Evolutionary conservation across 2,113 vertebrate genomes (phyloP).

Genomic region (Hymenochirus boettgeri): DNA sequence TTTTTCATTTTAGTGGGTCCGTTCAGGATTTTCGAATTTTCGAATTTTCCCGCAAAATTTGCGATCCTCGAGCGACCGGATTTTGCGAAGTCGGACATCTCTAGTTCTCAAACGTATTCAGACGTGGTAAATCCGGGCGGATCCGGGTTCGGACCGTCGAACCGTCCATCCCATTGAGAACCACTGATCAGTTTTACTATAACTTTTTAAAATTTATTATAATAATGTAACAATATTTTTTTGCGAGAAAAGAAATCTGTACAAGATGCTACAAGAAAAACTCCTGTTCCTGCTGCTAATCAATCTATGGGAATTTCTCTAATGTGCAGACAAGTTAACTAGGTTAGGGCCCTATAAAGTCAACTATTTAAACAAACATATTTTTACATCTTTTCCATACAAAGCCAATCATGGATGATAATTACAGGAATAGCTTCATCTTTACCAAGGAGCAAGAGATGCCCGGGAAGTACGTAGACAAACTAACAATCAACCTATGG

Average conservation of each 20-base stretch:
- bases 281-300: conserved; percentile 29
- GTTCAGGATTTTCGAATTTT: too few species aligned
- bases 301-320: conserved; percentile 21
- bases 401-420: conserved; percentile 68
- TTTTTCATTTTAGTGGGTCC: too few species aligned
- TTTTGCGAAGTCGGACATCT: too few species aligned
- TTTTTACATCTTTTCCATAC: not conserved
- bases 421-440: conserved; percentile 68
- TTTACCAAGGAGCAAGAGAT: conserved; percentile 63
- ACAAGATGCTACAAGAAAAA: conserved; percentile 44
- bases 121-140: too few species aligned
- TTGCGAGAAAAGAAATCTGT: conserved; percentile 52
- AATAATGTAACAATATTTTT: too few species aligned
- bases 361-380: not conserved
- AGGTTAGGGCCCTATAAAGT: not conserved
- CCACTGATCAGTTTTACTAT: too few species aligned
- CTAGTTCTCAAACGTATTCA: too few species aligned
- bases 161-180: too few species aligned
- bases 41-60: too few species aligned
- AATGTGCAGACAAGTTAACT: not conserved
- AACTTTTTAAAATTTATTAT: too few species aligned
- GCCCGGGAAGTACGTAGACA: conserved; percentile 40
- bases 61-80: too few species aligned
- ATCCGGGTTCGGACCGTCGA: too few species aligned
- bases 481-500: conserved; percentile 51